phyloP scores from a whole-genome alignment of 2,888 invertebrate species.

The Volucella inanis region DNA sequence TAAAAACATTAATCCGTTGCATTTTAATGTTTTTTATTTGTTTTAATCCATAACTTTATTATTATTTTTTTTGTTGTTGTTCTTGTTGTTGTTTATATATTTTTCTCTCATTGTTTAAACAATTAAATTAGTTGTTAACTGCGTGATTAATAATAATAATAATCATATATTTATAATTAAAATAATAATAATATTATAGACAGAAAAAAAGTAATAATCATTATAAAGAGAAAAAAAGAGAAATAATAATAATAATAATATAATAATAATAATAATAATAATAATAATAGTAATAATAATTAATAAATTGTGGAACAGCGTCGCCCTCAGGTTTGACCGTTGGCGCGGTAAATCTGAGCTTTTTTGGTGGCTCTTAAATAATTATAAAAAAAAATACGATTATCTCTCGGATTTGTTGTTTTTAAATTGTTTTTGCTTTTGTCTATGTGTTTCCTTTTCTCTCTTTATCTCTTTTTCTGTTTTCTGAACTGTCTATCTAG shows the following conservation, averaged over 20 bases:
- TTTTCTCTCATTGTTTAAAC: slow-evolving; percentile 71
- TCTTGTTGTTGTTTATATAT: slow-evolving; percentile 58
- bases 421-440: slow-evolving; percentile 14
- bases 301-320: slow-evolving; percentile 72
- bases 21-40: slow-evolving; percentile 60
- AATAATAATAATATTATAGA: slow-evolving; percentile 69
- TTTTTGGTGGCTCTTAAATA: slow-evolving; percentile 73
- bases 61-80: slow-evolving; percentile 51
- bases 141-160: slow-evolving; percentile 63
- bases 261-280: slow-evolving; percentile 43
- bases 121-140: slow-evolving; percentile 74
- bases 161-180: slow-evolving; percentile 63
- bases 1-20: neutral
- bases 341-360: slow-evolving; percentile 70
- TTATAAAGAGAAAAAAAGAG: slow-evolving; percentile 59
- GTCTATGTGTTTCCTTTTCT: slow-evolving; percentile 19
- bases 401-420: slow-evolving; percentile 51
- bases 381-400: slow-evolving; percentile 69
- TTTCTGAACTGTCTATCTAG: slow-evolving; percentile 31
- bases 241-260: slow-evolving; percentile 43
- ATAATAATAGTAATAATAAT: slow-evolving; percentile 56
- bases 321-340: slow-evolving; percentile 71
- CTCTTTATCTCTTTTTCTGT: slow-evolving; percentile 3
- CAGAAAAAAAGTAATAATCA: slow-evolving; percentile 51
- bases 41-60: slow-evolving; percentile 72